Base-by-base conservation (phyloP, 2,797 vertebrate species). In the Sebastes iracundus region DNA sequence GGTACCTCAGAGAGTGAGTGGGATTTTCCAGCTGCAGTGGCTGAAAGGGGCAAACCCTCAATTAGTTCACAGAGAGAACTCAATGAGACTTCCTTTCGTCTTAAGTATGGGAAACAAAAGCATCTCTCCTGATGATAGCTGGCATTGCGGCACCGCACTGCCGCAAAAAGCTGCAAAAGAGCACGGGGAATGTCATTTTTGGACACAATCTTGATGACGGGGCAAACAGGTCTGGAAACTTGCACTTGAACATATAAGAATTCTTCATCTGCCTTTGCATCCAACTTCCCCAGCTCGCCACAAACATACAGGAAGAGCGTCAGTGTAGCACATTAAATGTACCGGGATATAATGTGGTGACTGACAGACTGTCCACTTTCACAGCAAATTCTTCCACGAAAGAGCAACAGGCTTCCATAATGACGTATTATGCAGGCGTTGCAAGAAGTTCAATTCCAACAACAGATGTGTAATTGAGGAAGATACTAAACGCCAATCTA, bases 71-170 rank as follows among this genome's bases (percentile, higher is more conserved):
- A 81, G 75, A 76, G 59, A 74, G 75, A 78, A 65, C 28, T 87
- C 68, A 80, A 60, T 81, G 77, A 70, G 65, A 83, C 77, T 76
- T 83, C 75, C 12, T 79, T 83, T 75, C 20, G 11, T 78, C 73
- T 65, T 62, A 81, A 80, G 75, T 67, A 78, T 78, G 83, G 85
- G 83, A 83, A 87, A 91, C 46, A 83, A 85, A 89, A 88, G 81
- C 87, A 81, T 84, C 77, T 72, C 60, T 79, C 73, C 75, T 82
- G 77, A 33, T 14, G 75, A 77, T 62, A 62, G 72, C 81, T 85
- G 72, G 68, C 72, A 63, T 66, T 55, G 78, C 27, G 22, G 69
- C 53, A 66, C 60, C 38, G 12, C 32, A 18, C 38, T 65, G 59
- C 79, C 59, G 30, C 72, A 72, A 68, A 81, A 82, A 77, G 67